Percentiles rank a stretch among this genome's conserved stretches.
Conservation (phyloP, 2,797 vertebrate species). For the Semaprochilodus insignis region DNA sequence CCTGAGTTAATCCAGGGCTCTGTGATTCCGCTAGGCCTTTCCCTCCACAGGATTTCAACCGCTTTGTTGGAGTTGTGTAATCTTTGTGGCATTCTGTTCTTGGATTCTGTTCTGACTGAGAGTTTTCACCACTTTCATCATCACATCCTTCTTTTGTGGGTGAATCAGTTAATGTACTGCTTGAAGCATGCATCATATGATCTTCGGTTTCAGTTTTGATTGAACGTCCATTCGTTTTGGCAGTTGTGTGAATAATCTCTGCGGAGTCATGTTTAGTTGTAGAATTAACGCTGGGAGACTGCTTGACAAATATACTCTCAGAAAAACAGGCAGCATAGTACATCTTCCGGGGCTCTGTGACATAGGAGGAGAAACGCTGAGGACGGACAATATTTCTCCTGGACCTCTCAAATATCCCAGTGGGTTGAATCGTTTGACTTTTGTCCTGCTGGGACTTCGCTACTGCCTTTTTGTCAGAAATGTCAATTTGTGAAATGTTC, state of each 20-base stretch:
- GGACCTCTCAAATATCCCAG: constrained; percentile 75
- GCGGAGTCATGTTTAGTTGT: constrained; percentile 27
- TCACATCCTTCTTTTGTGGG: constrained; percentile 33
- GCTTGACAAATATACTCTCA: constrained; percentile 76
- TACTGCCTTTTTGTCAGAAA: background rate
- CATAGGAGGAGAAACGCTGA: constrained; percentile 88
- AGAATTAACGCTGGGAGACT: constrained; percentile 68
- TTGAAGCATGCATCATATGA: constrained; percentile 39
- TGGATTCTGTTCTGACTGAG: constrained; percentile 43
- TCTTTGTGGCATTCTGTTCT: constrained; percentile 42
- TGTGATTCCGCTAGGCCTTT: constrained; percentile 38
- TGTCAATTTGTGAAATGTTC: background rate
- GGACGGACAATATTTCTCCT: constrained; percentile 88
- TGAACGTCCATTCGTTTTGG: constrained; percentile 6
- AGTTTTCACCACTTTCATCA: constrained; percentile 28
- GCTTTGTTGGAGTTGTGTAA: constrained; percentile 62
- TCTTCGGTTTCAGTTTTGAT: constrained; percentile 38
- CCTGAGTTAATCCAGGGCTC: constrained; percentile 35
- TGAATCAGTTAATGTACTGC: background rate
- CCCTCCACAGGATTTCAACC: constrained; percentile 17
- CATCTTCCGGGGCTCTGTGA: constrained; percentile 84
- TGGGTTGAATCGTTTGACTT: constrained; percentile 55
- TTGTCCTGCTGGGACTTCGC: background rate
- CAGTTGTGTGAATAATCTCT: constrained; percentile 1
- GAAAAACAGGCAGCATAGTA: constrained; percentile 78